Percentiles rank a stretch among this genome's conserved stretches.
Conservation (phyloP, 2,888 invertebrate genomes). For the Clitarchus hookeri region DNA sequence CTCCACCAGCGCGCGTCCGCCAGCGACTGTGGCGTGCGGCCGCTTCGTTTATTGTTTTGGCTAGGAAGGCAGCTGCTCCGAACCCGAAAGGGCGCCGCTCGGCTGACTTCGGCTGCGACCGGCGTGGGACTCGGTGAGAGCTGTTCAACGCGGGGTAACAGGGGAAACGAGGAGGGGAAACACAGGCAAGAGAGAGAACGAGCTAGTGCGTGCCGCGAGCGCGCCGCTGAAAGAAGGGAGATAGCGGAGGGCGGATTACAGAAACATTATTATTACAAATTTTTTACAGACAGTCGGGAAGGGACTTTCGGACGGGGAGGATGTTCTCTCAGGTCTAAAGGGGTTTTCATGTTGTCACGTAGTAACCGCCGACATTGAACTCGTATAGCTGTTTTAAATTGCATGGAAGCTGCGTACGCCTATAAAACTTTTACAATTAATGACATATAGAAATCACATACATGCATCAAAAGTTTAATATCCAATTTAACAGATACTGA, state of each 20-base stretch:
- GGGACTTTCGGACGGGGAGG: neutral
- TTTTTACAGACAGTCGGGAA: neutral
- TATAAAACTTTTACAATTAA: no score
- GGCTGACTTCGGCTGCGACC: slow-evolving; percentile 14
- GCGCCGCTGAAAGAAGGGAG: neutral
- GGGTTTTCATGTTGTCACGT: neutral
- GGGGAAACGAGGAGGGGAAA: neutral
- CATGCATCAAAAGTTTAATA: no score
- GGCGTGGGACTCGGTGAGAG: no score
- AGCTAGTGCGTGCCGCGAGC: neutral
- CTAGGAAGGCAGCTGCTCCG: slow-evolving; percentile 22
- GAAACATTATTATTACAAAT: slow-evolving; percentile 9
- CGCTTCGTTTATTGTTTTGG: slow-evolving; percentile 2
- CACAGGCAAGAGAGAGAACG: neutral
- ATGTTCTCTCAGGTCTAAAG: neutral
- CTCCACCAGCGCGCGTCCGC: neutral
- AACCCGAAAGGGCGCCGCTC: neutral
- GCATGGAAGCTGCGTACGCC: no score
- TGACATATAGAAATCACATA: no score
- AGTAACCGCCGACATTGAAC: no score
- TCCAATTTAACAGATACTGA: no score
- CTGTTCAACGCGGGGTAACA: neutral
- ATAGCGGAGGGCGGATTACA: neutral
- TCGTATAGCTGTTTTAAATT: no score
- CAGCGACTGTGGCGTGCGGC: slow-evolving; percentile 11